phyloP scores from a whole-genome alignment of 2,113 vertebrate genomes.

The Rhegmatorhina hoffmannsi region DNA sequence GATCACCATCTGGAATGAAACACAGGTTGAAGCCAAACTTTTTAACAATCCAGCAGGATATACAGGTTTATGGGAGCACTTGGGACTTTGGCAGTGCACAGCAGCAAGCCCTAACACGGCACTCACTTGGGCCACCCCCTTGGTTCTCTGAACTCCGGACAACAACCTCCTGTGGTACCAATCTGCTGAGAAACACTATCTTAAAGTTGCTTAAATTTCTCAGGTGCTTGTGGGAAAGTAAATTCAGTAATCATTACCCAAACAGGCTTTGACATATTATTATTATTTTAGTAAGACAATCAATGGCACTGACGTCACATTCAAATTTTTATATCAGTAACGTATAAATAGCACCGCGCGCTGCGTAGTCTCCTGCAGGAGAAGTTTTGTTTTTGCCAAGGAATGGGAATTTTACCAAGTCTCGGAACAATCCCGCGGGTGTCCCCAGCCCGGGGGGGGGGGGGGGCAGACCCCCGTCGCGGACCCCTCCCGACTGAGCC shows the following conservation, averaged over 20 bases:
- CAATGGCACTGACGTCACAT: rapidly evolving
- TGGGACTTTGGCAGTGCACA: rapidly evolving
- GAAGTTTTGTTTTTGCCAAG: not conserved
- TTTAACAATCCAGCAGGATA: not conserved
- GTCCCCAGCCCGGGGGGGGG: too few species aligned
- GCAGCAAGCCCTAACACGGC: not conserved
- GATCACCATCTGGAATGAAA: not conserved
- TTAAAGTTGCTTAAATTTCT: not conserved
- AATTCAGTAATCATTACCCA: not conserved
- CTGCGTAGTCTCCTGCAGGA: rapidly evolving
- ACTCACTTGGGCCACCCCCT: not conserved
- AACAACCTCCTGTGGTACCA: not conserved
- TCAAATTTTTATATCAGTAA: not conserved
- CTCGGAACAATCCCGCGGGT: rapidly evolving
- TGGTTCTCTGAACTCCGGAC: too few species aligned
- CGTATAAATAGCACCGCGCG: rapidly evolving
- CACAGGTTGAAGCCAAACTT: not conserved
- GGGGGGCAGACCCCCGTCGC: not conserved
- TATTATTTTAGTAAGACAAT: not conserved
- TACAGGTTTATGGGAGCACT: not conserved
- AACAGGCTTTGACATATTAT: not conserved
- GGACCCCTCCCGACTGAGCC: not conserved
- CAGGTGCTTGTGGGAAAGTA: not conserved
- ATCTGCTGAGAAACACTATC: not conserved
- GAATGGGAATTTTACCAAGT: too few species aligned